Evolutionary conservation across 2,113 vertebrate genomes (phyloP).

Genomic region (Macroglossus sobrinus): DNA sequence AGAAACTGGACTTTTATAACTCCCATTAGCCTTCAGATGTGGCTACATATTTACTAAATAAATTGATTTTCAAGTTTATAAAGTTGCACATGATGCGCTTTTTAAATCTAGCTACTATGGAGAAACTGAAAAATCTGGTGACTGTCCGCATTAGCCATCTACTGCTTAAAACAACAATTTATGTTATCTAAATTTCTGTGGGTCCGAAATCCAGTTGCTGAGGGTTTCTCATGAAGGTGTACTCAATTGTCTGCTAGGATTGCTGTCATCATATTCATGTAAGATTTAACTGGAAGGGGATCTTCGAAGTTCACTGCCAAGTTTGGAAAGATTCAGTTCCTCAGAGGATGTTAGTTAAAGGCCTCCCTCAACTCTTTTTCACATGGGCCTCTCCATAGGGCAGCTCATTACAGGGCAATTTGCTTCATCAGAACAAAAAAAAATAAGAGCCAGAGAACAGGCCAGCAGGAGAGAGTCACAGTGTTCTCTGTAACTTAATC

Average conservation of each 20-base stretch:
- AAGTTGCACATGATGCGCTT: background rate
- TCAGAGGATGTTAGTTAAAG: background rate
- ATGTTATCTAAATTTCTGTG: background rate
- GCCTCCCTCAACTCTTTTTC: background rate
- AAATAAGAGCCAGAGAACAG: background rate
- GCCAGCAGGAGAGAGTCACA: background rate
- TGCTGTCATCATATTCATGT: rapidly evolving
- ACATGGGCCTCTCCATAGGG: background rate
- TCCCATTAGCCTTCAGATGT: background rate
- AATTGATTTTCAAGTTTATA: background rate
- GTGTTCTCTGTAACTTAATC: background rate
- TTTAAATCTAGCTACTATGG: background rate
- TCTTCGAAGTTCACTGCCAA: background rate
- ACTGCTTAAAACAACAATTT: background rate
- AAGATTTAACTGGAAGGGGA: background rate
- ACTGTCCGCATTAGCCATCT: background rate
- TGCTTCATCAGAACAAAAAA: background rate
- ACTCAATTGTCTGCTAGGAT: background rate
- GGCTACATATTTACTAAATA: background rate
- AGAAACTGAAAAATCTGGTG: background rate
- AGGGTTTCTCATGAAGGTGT: background rate
- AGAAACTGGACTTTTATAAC: background rate
- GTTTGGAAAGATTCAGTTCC: background rate
- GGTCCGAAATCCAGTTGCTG: background rate
- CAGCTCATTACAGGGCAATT: background rate